Conservation (phyloP, 2,113 vertebrate genomes). For the Sardina pilchardus region DNA sequence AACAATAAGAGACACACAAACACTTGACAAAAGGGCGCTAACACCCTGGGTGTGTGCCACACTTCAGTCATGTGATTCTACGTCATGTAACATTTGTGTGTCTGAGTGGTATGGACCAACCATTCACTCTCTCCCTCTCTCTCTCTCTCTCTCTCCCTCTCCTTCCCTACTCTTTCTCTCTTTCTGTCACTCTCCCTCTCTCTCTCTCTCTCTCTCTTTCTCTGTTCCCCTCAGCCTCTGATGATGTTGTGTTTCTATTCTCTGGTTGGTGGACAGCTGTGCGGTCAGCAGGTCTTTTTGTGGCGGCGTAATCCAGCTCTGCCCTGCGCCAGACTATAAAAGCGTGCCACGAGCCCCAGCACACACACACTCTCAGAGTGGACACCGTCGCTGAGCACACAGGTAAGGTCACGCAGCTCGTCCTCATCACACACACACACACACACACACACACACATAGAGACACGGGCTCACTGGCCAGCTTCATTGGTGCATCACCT, state of each 20-base stretch:
- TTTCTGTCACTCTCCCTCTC: slow-evolving; percentile 25
- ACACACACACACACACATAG: slow-evolving; percentile 56
- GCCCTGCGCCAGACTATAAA: slow-evolving; percentile 77
- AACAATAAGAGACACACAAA: background rate
- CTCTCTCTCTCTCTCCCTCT: background rate
- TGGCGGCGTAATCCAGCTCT: slow-evolving; percentile 68
- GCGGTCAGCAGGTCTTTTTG: slow-evolving; percentile 73
- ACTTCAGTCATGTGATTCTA: background rate
- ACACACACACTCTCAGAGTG: slow-evolving; percentile 70
- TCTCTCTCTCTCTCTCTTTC: slow-evolving; percentile 47
- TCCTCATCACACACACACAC: slow-evolving; percentile 54
- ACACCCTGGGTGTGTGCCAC: background rate
- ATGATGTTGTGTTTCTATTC: slow-evolving; percentile 76
- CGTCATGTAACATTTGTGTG: background rate
- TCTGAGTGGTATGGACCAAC: background rate
- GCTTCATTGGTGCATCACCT: background rate
- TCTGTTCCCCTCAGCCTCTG: slow-evolving; percentile 45
- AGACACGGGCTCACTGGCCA: background rate
- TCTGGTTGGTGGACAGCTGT: slow-evolving; percentile 55
- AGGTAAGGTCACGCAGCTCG: slow-evolving; percentile 36
- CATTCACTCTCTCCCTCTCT: background rate
- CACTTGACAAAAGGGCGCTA: background rate
- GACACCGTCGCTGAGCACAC: slow-evolving; percentile 62
- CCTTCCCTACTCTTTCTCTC: background rate
- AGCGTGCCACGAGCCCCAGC: slow-evolving; percentile 42